Conservation (phyloP, 2,797 vertebrate genomes). For the Cheirogaleus major region DNA sequence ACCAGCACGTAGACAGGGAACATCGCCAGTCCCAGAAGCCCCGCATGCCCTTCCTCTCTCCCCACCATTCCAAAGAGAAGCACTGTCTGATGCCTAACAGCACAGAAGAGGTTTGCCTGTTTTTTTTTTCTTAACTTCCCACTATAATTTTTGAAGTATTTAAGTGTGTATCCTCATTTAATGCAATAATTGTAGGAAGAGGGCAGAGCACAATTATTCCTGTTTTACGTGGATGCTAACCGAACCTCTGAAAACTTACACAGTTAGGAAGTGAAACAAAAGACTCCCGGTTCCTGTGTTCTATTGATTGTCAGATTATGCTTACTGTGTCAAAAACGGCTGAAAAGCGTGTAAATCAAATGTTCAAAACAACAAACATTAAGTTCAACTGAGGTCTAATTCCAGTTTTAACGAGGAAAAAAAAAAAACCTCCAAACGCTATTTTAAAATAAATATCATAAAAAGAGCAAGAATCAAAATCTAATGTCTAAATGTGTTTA, state of each 20-base stretch:
- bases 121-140: not conserved
- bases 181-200: not conserved
- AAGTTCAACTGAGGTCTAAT: not conserved
- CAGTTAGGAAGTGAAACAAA: not conserved
- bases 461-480: slow-evolving; percentile 21
- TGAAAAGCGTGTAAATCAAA: not conserved
- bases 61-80: not conserved
- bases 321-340: not conserved
- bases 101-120: not conserved
- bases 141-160: not conserved
- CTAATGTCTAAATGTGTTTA: not conserved
- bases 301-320: not conserved
- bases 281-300: not conserved
- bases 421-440: not conserved
- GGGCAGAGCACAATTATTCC: not conserved
- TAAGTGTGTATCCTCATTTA: not conserved
- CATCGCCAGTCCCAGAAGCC: not conserved
- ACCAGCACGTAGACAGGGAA: not conserved
- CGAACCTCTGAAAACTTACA: not conserved
- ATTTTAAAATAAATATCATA: not conserved
- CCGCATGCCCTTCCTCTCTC: fast-evolving
- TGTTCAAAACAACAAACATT: not conserved
- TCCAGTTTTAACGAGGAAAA: not conserved
- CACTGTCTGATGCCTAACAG: not conserved
- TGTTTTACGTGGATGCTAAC: not conserved